A percentile compares a stretch with the other conserved stretches of the same genome.
phyloP scores from a whole-genome alignment of 2,888 invertebrate species.

The Anorthoa munda region DNA sequence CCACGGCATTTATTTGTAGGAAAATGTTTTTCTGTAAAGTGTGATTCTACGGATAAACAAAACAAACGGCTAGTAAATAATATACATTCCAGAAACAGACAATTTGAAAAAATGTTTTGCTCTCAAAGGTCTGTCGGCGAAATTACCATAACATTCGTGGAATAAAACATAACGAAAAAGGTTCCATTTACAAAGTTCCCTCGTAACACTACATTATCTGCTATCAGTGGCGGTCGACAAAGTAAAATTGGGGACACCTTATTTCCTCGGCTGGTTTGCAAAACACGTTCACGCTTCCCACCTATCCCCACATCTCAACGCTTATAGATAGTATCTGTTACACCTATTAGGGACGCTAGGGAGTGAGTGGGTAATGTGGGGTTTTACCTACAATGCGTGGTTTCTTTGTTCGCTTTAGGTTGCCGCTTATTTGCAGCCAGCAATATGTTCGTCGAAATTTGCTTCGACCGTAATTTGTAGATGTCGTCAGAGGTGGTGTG shows the following conservation, averaged over 20 bases:
- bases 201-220: slow-evolving; percentile 86
- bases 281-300: slow-evolving; percentile 90
- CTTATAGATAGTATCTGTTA: slow-evolving; percentile 90
- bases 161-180: slow-evolving; percentile 78
- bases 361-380: slow-evolving; percentile 29
- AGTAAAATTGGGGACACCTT: slow-evolving; percentile 90
- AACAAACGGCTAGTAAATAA: slow-evolving; percentile 40
- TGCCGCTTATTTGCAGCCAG: slow-evolving; percentile 52
- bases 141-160: slow-evolving; percentile 69
- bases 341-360: slow-evolving; percentile 79
- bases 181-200: slow-evolving; percentile 80
- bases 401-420: slow-evolving; percentile 41
- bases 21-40: slow-evolving; percentile 3
- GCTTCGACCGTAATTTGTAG: slow-evolving; percentile 66
- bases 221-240: slow-evolving; percentile 88
- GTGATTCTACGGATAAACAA: slow-evolving; percentile 24
- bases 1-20: slow-evolving; percentile 2
- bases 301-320: slow-evolving; percentile 90
- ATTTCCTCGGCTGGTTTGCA: slow-evolving; percentile 89
- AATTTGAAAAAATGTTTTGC: slow-evolving; percentile 57
- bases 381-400: slow-evolving; percentile 73
- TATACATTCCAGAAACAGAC: slow-evolving; percentile 45
- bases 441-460: slow-evolving; percentile 67
- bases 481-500: slow-evolving; percentile 71
- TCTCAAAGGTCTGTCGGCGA: slow-evolving; percentile 60